A percentile compares a stretch with the other conserved stretches of the same genome.
phyloP scores from a whole-genome alignment of 2,797 vertebrate genomes.

The Aythya fuligula region DNA sequence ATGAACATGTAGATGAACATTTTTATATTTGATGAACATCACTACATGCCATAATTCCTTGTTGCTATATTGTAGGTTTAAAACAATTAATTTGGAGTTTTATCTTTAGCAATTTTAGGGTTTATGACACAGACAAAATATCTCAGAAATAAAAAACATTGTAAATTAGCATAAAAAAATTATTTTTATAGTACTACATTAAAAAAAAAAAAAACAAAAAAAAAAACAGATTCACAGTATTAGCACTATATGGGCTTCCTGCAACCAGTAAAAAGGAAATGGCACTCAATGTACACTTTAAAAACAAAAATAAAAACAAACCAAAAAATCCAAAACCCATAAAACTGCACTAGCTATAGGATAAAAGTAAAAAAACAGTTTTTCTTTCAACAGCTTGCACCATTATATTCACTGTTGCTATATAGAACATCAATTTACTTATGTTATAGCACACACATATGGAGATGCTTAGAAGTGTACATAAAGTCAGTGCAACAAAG shows the following conservation, averaged over 20 bases:
- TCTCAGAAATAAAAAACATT: not conserved
- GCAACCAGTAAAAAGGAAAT: slow-evolving; percentile 60
- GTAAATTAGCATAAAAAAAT: not conserved
- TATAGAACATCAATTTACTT: slow-evolving; percentile 40
- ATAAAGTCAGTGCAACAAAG: slow-evolving; percentile 38
- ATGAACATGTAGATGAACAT: not conserved
- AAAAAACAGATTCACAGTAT: slow-evolving; percentile 31
- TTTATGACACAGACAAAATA: not conserved
- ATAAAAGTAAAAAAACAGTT: slow-evolving; percentile 76
- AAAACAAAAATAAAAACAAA: not conserved
- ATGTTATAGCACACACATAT: slow-evolving; percentile 59
- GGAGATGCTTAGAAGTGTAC: slow-evolving; percentile 67
- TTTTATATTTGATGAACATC: not conserved
- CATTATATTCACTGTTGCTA: slow-evolving; percentile 61
- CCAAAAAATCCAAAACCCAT: not conserved
- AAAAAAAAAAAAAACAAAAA: not conserved
- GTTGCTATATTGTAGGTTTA: not conserved
- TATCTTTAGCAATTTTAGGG: not conserved
- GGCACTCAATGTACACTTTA: slow-evolving; percentile 57
- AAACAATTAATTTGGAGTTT: not conserved
- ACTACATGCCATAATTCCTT: not conserved
- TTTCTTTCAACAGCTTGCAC: slow-evolving; percentile 75
- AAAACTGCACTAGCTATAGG: slow-evolving; percentile 61
- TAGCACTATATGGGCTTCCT: slow-evolving; percentile 56
- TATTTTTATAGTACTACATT: not conserved